These are phyloP conservation scores for Oenanthe oenanthe DNA, from an alignment of 2,113 vertebrate species.

Conservation along the genomic window DNA sequence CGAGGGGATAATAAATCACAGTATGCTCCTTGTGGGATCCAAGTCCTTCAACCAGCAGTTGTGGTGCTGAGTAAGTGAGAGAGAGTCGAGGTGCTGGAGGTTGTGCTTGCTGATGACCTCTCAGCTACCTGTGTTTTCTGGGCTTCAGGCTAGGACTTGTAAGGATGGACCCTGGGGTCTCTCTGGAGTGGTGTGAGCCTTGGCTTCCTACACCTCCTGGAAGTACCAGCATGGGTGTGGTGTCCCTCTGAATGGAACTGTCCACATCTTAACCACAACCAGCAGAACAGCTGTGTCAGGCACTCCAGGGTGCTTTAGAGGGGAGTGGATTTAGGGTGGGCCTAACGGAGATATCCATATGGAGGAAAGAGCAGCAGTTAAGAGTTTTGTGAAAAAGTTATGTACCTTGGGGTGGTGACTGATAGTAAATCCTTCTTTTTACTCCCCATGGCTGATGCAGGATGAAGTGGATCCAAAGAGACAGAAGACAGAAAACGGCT, in stretches of 20 bases:
- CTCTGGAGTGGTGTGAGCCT: neutral
- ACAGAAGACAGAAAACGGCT: constrained; percentile 82
- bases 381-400: neutral
- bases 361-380: neutral
- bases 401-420: neutral
- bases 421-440: neutral
- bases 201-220: neutral
- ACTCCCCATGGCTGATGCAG: neutral
- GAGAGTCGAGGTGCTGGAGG: neutral
- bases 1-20: neutral
- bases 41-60: neutral
- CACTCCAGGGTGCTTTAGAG: neutral
- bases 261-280: rapidly evolving
- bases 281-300: neutral
- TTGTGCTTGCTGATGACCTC: neutral
- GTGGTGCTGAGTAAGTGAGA: neutral
- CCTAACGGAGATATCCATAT: neutral
- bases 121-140: neutral
- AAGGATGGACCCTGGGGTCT: neutral
- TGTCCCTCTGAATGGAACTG: neutral
- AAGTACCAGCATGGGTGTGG: neutral
- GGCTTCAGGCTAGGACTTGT: neutral
- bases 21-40: neutral
- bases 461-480: constrained; percentile 82
- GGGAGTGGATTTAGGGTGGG: neutral